Conservation (phyloP, 2,113 vertebrate genomes). For the Dinomys branickii region DNA sequence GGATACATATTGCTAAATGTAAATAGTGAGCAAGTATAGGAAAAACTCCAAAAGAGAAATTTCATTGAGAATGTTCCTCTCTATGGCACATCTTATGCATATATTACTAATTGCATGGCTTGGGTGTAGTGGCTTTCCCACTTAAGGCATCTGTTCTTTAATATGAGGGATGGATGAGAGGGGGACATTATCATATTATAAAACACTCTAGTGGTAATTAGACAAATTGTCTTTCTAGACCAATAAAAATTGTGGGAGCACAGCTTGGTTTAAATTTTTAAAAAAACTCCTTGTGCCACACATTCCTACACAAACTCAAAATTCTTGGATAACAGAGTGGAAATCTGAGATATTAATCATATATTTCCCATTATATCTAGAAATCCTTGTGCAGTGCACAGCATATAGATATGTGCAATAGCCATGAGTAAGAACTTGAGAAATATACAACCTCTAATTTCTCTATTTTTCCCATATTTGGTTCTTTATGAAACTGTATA, state of each 20-base stretch:
- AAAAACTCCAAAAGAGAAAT: not conserved
- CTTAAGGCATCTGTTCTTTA: not conserved
- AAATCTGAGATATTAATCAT: not conserved
- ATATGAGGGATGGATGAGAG: not conserved
- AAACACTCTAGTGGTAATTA: not conserved
- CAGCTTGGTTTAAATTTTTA: not conserved
- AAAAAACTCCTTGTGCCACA: not conserved
- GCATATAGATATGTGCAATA: not conserved
- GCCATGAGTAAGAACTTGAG: not conserved
- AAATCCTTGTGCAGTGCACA: not conserved
- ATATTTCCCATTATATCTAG: not conserved
- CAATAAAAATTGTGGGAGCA: not conserved
- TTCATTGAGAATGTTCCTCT: not conserved
- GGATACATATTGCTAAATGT: not conserved
- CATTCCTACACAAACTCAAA: not conserved
- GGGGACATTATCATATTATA: not conserved
- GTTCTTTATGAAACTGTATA: not conserved
- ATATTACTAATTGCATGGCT: not conserved
- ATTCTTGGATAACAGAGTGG: not conserved
- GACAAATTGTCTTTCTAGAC: not conserved
- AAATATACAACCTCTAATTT: not conserved
- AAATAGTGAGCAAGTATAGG: not conserved
- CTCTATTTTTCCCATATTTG: not conserved
- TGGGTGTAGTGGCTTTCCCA: not conserved
- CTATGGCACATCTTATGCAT: not conserved